These are phyloP conservation scores for Eurytoma adleriae DNA, from an alignment of 2,888 invertebrate species.

Conservation along the genomic window DNA sequence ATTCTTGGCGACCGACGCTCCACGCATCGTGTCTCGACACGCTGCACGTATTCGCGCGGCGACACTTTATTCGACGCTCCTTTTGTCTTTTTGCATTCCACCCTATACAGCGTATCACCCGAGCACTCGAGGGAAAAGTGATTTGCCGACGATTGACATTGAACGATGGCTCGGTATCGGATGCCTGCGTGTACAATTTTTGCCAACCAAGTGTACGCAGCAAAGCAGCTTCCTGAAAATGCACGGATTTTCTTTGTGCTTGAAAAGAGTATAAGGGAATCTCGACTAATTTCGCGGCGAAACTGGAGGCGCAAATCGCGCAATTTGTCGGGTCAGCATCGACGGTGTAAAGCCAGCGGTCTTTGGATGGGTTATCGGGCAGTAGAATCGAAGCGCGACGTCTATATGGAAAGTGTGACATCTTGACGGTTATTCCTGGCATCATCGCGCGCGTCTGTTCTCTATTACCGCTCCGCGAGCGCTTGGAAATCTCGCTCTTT, in stretches of 20 bases:
- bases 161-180: background rate
- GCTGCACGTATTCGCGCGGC: background rate
- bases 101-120: background rate
- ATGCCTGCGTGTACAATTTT: background rate
- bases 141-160: background rate
- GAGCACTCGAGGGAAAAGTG: no score
- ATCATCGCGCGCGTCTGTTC: constrained; percentile 63
- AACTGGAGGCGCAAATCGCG: background rate
- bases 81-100: background rate
- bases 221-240: background rate
- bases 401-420: constrained; percentile 75
- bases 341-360: background rate
- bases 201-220: background rate
- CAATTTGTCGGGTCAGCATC: constrained; percentile 28
- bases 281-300: background rate
- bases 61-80: background rate
- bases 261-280: background rate
- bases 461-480: constrained; percentile 66
- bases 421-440: constrained; percentile 75
- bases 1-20: constrained; percentile 20
- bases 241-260: background rate
- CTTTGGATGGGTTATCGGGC: constrained; percentile 63
- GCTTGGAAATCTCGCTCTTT: constrained; percentile 50
- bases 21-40: background rate
- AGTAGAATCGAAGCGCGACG: constrained; percentile 63